These are phyloP conservation scores for Drosophila birchii DNA, from an alignment of 2,888 invertebrate genomes.

Conservation along the genomic window DNA sequence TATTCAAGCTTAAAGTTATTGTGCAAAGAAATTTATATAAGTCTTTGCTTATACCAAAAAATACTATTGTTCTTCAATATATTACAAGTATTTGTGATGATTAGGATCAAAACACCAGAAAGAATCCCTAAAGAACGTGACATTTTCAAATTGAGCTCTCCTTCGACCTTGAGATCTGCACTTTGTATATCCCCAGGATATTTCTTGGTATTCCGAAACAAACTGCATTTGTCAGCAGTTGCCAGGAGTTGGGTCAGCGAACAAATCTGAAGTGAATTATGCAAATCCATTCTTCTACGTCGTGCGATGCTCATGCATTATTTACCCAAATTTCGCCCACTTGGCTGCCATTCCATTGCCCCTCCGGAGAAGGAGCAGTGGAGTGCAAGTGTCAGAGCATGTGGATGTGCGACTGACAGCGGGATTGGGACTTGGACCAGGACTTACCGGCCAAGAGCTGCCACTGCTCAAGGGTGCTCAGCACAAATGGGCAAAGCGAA, in stretches of 20 bases:
- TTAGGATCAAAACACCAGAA: background rate
- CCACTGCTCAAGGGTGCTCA: conserved; percentile 71
- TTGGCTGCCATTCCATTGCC: conserved; percentile 1
- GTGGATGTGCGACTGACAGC: conserved; percentile 20
- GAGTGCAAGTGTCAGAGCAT: conserved; percentile 25
- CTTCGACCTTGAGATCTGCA: conserved; percentile 18
- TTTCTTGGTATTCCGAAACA: conserved; percentile 12
- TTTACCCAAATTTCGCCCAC: conserved; percentile 28
- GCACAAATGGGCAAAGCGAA: conserved; percentile 73
- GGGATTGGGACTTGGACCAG: conserved; percentile 13
- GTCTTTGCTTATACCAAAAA: background rate
- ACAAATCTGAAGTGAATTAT: conserved; percentile 43
- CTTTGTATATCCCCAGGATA: background rate
- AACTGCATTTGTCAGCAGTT: conserved; percentile 51
- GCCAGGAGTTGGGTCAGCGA: conserved; percentile 45
- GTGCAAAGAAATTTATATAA: background rate
- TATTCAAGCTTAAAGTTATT: too few species aligned
- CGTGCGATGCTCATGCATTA: conserved; percentile 43
- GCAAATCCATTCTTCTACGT: conserved; percentile 38
- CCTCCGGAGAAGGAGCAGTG: background rate
- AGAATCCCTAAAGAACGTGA: background rate
- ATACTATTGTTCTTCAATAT: background rate
- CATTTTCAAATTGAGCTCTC: conserved; percentile 13
- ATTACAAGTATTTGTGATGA: background rate
- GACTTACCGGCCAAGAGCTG: conserved; percentile 46